These are phyloP conservation scores for Lophochroa leadbeateri DNA, from an alignment of 2,113 vertebrate genomes.

Conservation along the genomic window DNA sequence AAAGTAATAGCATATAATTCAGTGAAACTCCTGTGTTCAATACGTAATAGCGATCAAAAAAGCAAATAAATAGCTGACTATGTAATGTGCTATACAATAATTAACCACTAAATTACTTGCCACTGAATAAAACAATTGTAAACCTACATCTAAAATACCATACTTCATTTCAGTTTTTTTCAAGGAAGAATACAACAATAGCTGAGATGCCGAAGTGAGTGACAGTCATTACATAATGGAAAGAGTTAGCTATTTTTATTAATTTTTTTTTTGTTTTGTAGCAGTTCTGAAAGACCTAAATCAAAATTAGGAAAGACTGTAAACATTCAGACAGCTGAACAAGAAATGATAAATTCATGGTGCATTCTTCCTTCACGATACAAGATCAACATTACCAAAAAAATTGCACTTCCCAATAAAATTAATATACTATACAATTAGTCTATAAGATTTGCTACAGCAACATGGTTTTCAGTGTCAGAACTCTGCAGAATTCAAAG, in stretches of 20 bases:
- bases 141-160: background rate
- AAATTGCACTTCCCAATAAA: rapidly evolving
- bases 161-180: background rate
- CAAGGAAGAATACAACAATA: background rate
- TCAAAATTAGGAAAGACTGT: background rate
- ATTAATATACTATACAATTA: background rate
- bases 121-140: background rate
- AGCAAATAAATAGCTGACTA: background rate
- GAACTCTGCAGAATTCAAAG: background rate
- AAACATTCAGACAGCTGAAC: background rate
- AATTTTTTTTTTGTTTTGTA: background rate
- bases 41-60: background rate
- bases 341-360: background rate
- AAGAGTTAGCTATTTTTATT: background rate
- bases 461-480: background rate
- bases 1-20: background rate
- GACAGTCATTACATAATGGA: background rate
- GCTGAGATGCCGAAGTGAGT: background rate
- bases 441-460: background rate
- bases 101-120: background rate
- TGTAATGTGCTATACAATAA: background rate
- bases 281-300: background rate
- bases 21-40: background rate
- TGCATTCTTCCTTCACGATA: background rate
- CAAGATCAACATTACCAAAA: background rate